phyloP scores from a whole-genome alignment of 1,140 invertebrate species.

The Sycobia sp. region DNA sequence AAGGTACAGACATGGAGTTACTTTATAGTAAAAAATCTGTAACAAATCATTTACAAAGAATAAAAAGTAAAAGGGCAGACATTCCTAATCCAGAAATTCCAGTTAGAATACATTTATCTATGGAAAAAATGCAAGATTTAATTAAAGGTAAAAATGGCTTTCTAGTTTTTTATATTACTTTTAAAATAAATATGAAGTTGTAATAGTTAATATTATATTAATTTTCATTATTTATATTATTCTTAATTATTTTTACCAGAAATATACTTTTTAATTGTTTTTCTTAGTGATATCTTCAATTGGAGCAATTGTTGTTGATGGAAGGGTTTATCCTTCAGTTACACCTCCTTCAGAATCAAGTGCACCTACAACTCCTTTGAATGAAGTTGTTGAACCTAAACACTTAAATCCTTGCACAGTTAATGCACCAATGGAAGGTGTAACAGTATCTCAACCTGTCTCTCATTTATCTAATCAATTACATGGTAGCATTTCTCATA shows the following conservation, averaged over 20 bases:
- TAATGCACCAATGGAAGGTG: conserved; percentile 37
- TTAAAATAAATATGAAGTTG: too few relatives aligned
- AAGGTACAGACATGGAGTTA: conserved; percentile 82
- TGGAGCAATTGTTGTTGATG: conserved; percentile 79
- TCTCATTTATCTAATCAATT: conserved; percentile 44
- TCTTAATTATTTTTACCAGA: background rate
- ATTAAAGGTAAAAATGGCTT: too few relatives aligned
- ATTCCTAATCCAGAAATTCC: conserved; percentile 85
- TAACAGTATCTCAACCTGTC: conserved; percentile 35
- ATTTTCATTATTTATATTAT: too few relatives aligned
- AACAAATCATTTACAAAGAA: conserved; percentile 75
- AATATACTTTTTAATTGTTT: conserved; percentile 24
- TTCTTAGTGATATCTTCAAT: conserved; percentile 71
- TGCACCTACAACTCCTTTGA: conserved; percentile 46
- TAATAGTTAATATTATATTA: too few relatives aligned
- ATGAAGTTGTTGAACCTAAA: conserved; percentile 51
- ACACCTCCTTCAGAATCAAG: conserved; percentile 54
- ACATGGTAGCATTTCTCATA: conserved; percentile 39
- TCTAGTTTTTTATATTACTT: too few relatives aligned
- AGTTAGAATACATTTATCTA: conserved; percentile 75
- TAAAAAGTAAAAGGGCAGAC: conserved; percentile 78
- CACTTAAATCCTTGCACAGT: conserved; percentile 47
- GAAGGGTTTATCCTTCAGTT: conserved; percentile 67
- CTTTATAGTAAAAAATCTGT: conserved; percentile 79
- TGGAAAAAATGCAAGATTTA: conserved; percentile 79